Evolutionary conservation across 2,888 invertebrate genomes (phyloP), one percentile per base, ranked within the genome.

Genomic region (Pristionchus arcanus): DNA sequence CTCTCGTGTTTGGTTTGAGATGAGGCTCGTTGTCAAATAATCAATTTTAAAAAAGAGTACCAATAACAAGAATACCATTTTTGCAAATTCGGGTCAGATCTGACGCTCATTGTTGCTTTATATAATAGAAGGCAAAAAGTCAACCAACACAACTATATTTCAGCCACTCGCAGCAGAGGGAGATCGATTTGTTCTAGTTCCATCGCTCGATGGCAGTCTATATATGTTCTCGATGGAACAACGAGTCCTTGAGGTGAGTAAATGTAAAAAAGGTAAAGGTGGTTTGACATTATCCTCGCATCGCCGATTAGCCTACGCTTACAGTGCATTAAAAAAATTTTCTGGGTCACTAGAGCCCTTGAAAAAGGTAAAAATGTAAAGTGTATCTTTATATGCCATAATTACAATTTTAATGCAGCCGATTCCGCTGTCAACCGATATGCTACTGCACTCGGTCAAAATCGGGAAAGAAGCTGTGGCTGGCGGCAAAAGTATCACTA

Each of bases 201-300:
- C 98, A 1, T 98, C 98, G 0, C 96, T 99, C 19, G 97, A 97
- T 94, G 99, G 99, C 2, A 97, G 97, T 5, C 96, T 99, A 86
- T 99, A 98, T 96, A 97, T 97, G 95, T 92, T 91, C 89, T 90
- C 90, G 13, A 34, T 71, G 86, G 90, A 77, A n/a, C 83, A 86
- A 53, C 68, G 55, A 53, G 53, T 84, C 2, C 83, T 84, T 11
- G 83, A 84, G 68, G 84, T 89, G 9, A 7, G 81, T 37, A 63
- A 21, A 19, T 63, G 0, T 15, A 13, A 74, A 68, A 11, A 31
- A 49, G 42, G 42, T n/a, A n/a, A n/a, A n/a, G n/a, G n/a, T n/a
- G n/a, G n/a, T n/a, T n/a, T n/a, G n/a, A n/a, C n/a, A n/a, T n/a
- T n/a, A n/a, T n/a, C n/a, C n/a, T n/a, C n/a, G n/a, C n/a, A n/a